Evolutionary conservation across 1,140 invertebrate species (phyloP), one percentile per base, ranked within the genome.

Genomic region (Saccostrea echinata): DNA sequence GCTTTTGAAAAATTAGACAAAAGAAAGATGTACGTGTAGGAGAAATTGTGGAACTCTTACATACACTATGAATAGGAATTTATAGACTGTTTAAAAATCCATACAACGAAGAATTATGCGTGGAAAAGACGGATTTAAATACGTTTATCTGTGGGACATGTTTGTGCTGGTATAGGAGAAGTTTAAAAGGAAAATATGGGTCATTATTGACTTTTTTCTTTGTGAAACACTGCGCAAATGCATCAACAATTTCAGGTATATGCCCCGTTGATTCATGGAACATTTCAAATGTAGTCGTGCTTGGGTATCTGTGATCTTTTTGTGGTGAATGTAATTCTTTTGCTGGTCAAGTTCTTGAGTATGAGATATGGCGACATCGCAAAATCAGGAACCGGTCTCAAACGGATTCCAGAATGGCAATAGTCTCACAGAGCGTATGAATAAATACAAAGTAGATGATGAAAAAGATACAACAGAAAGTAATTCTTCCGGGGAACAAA

Each of bases 121-220:
- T 13, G 68, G 68, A 30, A 33, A 30, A 30, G 68, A 16, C 30
- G 68, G 68, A 76, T 76, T 76, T 76, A 76, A 76, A 76, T 76
- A 33, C 13, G 27, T 35, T 76, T 76, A 30, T 76, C 8, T 33
- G 27, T 27, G 24, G 24, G 68, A 76, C 68, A 33, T 76, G 68
- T 76, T 76, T 76, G 27, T 76, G 11, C 68, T 13, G 16, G 68
- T 76, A 30, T 30, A 76, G 11, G 24, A 76, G 27, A 71, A 71
- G 68, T 71, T 71, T 71, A 27, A 71, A 71, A 71, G 68, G 27
- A 27, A 76, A 76, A 33, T 76, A 76, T 76, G 24, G 68, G 68
- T 76, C 68, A 76, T 76, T 76, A 76, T 76, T 76, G 68, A 76
- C 68, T 76, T 76, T 76, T n/a, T 76, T 76, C 68, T 76, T 24